These are phyloP conservation scores for Athalia cordata DNA, from an alignment of 2,888 invertebrate genomes.

Conservation along the genomic window DNA sequence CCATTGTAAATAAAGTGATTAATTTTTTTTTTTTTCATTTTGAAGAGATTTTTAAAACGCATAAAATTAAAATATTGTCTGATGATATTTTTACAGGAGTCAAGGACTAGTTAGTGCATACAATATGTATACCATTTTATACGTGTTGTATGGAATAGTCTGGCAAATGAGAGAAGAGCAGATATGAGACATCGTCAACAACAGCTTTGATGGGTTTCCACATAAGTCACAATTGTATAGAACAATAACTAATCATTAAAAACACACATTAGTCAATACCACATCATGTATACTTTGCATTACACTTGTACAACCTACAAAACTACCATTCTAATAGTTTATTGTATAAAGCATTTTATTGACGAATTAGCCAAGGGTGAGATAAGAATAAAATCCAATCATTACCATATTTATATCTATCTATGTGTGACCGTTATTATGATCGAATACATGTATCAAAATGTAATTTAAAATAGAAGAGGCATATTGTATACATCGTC, in stretches of 20 bases:
- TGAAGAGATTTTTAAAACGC: neutral
- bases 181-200: constrained; percentile 61
- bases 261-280: constrained; percentile 54
- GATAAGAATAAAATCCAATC: constrained; percentile 43
- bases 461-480: constrained; percentile 29
- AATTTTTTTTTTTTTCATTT: neutral
- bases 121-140: constrained; percentile 63
- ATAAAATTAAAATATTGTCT: constrained; percentile 51
- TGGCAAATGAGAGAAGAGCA: constrained; percentile 61
- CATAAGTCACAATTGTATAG: constrained; percentile 61
- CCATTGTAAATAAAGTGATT: neutral
- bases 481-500: constrained; percentile 33
- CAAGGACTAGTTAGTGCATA: constrained; percentile 66
- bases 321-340: constrained; percentile 53
- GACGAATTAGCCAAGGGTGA: constrained; percentile 55
- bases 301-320: constrained; percentile 47
- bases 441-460: constrained; percentile 12
- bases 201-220: constrained; percentile 59
- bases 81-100: constrained; percentile 67
- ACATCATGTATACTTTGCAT: constrained; percentile 43
- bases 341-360: constrained; percentile 63
- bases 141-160: constrained; percentile 62
- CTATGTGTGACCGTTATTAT: constrained; percentile 1
- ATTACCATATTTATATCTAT: constrained; percentile 24
- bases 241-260: constrained; percentile 59